Evolutionary conservation across 2,113 vertebrate species (phyloP).

Genomic region (Lamprologus lemairii): DNA sequence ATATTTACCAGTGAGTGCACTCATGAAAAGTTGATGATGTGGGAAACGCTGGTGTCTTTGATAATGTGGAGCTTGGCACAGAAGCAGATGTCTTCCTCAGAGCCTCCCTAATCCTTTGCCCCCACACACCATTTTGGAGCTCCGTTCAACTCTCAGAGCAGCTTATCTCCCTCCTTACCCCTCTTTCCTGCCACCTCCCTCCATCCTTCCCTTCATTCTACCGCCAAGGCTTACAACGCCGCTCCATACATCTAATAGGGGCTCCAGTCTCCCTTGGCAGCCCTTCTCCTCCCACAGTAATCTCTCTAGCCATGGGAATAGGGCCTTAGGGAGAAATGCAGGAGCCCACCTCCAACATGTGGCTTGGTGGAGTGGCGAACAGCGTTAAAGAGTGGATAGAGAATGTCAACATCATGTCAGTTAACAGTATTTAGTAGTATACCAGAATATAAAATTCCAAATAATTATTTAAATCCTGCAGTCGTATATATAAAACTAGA

Average conservation of each 20-base stretch:
- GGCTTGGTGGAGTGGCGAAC: constrained; percentile 10
- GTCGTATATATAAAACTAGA: neutral
- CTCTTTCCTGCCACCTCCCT: constrained; percentile 51
- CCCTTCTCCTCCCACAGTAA: constrained; percentile 68
- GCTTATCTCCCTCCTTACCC: constrained; percentile 57
- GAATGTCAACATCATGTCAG: constrained; percentile 47
- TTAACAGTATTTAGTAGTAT: neutral
- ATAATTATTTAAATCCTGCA: neutral
- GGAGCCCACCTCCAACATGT: constrained; percentile 62
- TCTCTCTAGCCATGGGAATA: constrained; percentile 63
- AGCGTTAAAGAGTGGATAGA: neutral
- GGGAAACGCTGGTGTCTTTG: constrained; percentile 73
- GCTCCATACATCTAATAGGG: constrained; percentile 58
- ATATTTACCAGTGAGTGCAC: constrained; percentile 70
- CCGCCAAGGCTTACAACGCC: constrained; percentile 43
- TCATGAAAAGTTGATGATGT: constrained; percentile 78
- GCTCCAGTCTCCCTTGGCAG: constrained; percentile 54
- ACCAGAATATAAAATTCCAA: neutral
- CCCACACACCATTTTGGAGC: constrained; percentile 68
- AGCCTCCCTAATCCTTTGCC: constrained; percentile 72
- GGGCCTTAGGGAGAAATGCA: constrained; percentile 27
- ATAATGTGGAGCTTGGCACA: constrained; percentile 69
- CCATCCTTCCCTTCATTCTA: constrained; percentile 39
- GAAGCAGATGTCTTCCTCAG: constrained; percentile 76
- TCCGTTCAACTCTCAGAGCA: constrained; percentile 62